phyloP scores from a whole-genome alignment of 1,140 invertebrate species.

The Drosophila azteca region DNA sequence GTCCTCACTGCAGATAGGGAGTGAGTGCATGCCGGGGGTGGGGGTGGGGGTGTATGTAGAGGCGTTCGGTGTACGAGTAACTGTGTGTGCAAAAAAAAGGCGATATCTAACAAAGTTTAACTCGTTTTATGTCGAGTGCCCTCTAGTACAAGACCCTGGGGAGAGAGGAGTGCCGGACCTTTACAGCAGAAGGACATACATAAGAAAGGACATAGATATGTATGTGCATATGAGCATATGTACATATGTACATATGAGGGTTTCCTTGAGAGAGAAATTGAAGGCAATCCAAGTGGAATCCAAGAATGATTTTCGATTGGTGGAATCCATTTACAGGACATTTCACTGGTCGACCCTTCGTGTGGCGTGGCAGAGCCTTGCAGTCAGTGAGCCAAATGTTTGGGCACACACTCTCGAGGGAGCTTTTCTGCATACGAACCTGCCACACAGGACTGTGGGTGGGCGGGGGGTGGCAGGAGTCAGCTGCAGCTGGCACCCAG shows the following conservation, averaged over 20 bases:
- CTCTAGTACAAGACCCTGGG: background rate
- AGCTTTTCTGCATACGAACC: constrained; percentile 70
- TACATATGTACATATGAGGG: too few species aligned
- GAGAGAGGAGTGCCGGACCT: too few species aligned
- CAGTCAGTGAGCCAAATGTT: constrained; percentile 57
- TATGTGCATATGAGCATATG: too few species aligned
- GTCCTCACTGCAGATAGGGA: background rate
- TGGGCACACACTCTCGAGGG: constrained; percentile 56
- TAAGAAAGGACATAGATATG: background rate
- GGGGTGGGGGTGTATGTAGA: too few species aligned
- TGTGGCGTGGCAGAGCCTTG: constrained; percentile 27
- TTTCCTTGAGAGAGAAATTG: background rate
- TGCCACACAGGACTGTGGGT: constrained; percentile 3
- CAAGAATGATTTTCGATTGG: too few species aligned
- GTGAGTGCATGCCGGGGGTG: too few species aligned
- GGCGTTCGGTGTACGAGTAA: background rate
- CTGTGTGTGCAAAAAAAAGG: constrained; percentile 54
- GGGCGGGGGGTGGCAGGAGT: constrained; percentile 4
- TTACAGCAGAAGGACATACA: too few species aligned
- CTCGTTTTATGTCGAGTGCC: constrained; percentile 64
- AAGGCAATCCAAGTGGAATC: background rate
- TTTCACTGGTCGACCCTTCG: background rate
- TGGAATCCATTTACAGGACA: constrained; percentile 8
- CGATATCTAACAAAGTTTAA: constrained; percentile 78
- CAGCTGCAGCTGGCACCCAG: constrained; percentile 66